Evolutionary conservation across 2,888 invertebrate genomes (phyloP).

Genomic region (Amorpha juglandis): DNA sequence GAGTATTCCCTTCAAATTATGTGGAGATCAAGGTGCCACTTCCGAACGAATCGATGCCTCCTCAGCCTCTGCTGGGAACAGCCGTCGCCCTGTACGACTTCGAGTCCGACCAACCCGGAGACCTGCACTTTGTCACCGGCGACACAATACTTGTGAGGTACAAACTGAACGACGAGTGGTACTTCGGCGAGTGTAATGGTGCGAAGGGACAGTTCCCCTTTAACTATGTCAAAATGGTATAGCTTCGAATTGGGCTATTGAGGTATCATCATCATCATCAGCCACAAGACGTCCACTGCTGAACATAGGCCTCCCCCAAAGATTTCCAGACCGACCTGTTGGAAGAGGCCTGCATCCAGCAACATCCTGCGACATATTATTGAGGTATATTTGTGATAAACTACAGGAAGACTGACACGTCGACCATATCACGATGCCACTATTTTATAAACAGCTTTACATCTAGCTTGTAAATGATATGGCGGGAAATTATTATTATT

Average conservation of each 20-base stretch:
- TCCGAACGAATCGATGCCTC: conserved; percentile 60
- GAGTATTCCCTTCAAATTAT: conserved; percentile 93
- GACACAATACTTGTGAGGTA: conserved; percentile 86
- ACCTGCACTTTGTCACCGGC: conserved; percentile 64
- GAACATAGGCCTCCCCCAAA: too few relatives aligned
- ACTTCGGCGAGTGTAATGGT: conserved; percentile 88
- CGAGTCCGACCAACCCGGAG: conserved; percentile 82
- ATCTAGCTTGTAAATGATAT: conserved; percentile 32
- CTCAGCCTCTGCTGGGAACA: conserved; percentile 59
- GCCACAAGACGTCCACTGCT: too few relatives aligned
- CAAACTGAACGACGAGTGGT: conserved; percentile 90
- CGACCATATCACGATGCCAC: conserved; percentile 43
- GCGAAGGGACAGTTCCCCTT: conserved; percentile 90
- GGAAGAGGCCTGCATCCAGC: too few relatives aligned
- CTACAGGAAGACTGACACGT: conserved; percentile 53
- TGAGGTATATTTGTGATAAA: conserved; percentile 39
- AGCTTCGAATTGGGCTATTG: conserved; percentile 30
- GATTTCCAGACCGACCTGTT: too few relatives aligned
- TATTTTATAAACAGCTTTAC: conserved; percentile 37
- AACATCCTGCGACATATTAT: too few relatives aligned
- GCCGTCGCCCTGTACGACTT: conserved; percentile 89
- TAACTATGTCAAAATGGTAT: conserved; percentile 87
- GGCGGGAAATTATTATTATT: conserved; percentile 32
- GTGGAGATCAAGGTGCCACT: conserved; percentile 90
- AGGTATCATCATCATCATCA: too few relatives aligned